Base-by-base conservation (phyloP, 2,888 invertebrate species). In the Ecdyonurus torrentis region DNA sequence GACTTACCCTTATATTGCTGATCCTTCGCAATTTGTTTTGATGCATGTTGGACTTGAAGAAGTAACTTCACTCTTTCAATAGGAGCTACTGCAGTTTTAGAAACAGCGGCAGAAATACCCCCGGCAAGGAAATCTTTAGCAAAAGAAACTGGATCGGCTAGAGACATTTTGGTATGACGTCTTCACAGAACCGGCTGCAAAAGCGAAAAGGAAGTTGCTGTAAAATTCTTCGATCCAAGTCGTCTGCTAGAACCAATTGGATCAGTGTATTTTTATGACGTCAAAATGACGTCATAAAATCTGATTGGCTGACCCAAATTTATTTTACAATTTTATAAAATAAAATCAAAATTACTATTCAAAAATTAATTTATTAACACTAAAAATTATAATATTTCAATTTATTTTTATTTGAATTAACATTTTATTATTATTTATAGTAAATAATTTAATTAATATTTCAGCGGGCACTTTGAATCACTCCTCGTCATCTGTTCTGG, bases 21-120 rank as follows among this genome's bases (percentile, higher is more conserved):
- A 62, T 77, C 76, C 37, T 74, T 71, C 19, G 76, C 68, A 61
- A 76, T 74, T 68, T 75, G 74, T 69, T 73, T 75, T 62, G 77
- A 77, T 23, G 74, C 75, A 69, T 75, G 74, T 72, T 78, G 78
- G 23, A 79, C 78, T 71, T 79, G 79, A 23, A 79, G 71, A 55
- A 79, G 73, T 63, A 79, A 70, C 69, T 79, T 79, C 23, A 80
- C 78, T 66, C 78, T 72, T 71, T 79, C 79, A 66, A 79, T 78
- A 55, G 79, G 79, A 63, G 79, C 79, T 58, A 79, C 79, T 61
- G 76, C 76, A 25, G 79, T 79, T 70, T 79, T 79, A 63, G 79
- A 77, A 67, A 79, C 73, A 65, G 77, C 78, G 59, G 78, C 78
- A 50, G 79, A 74, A 37, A 76, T 71, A 59, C 78, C 79, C 67